A percentile compares a stretch with the other conserved stretches of the same genome.
These are phyloP conservation scores for Ochropacha duplaris DNA, from an alignment of 2,888 invertebrate genomes.

Conservation along the genomic window DNA sequence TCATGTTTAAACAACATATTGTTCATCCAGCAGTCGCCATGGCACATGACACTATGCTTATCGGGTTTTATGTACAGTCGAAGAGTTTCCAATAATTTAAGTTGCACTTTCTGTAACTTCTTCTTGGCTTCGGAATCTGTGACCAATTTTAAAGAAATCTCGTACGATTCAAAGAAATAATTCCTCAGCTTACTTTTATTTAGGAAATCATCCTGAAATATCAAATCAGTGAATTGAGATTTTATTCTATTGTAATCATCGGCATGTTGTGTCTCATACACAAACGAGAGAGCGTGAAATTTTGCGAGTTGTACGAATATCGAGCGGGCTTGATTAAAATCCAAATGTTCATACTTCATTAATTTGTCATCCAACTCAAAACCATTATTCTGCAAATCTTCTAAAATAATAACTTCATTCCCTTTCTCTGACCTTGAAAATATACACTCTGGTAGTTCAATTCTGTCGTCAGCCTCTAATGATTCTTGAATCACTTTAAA, in stretches of 20 bases:
- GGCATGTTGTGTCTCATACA: conserved; percentile 43
- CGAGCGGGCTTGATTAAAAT: conserved; percentile 42
- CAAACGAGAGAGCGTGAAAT: conserved; percentile 65
- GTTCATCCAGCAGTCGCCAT: conserved; percentile 73
- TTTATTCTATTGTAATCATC: conserved; percentile 38
- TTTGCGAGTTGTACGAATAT: conserved; percentile 62
- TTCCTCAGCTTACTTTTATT: conserved; percentile 59
- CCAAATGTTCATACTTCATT: conserved; percentile 45
- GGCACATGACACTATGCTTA: conserved; percentile 61
- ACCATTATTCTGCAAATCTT: conserved; percentile 56
- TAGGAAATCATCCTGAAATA: conserved; percentile 60
- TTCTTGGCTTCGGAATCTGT: conserved; percentile 43
- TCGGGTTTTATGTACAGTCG: conserved; percentile 49
- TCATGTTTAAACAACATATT: conserved; percentile 58
- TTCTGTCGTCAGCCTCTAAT: conserved; percentile 36
- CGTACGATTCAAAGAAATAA: conserved; percentile 64
- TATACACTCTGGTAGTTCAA: conserved; percentile 56
- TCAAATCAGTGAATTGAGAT: conserved; percentile 52
- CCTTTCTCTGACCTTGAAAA: conserved; percentile 45
- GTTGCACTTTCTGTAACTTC: conserved; percentile 43
- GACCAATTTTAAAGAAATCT: conserved; percentile 55
- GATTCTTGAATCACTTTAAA: conserved; percentile 49
- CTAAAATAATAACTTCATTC: conserved; percentile 65
- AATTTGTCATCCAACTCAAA: conserved; percentile 52
- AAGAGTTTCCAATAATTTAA: conserved; percentile 51